Evolutionary conservation across 1,140 invertebrate species (phyloP), one percentile per base, ranked within the genome.

Genomic region (Pseudomyrmex dendroicus): DNA sequence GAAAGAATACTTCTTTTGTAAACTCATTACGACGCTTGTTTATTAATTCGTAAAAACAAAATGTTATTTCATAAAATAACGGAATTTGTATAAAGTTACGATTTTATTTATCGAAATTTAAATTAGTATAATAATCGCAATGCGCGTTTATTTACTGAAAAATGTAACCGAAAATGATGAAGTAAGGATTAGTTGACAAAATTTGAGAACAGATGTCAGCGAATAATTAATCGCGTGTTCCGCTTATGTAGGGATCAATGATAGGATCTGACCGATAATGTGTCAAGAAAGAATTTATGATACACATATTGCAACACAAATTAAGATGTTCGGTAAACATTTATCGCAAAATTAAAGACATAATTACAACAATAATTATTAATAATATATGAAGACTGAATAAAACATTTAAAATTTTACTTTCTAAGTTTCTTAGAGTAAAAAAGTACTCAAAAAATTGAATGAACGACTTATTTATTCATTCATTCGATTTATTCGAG

Each of bases 161-260:
- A 56, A 56, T 62, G 48, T 44, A 44, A 10, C 52, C n/a, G 15
- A 44, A 82, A 83, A 46, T 61, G 12, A 13, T 10, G 8, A 50
- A 59, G 20, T 2, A 54, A 8, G 25, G 74, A 70, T 68, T 78
- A 48, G 15, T 80, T 12, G 7, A 44, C 54, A 44, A 61, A 84
- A 84, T 73, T 82, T 63, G 46, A 84, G 17, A n/a, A 82, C 20
- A 44, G 8, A 50, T 2, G 68, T 82, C 77, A 59, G 77, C 83
- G n/a, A 84, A 57, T 73, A 73, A 22, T 44, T 82, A 52, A 63
- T 80, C 46, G 56, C 54, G 12, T 9, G 63, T 64, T 67, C 25
- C 22, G 17, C 46, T 68, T 22, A 22, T 17, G 13, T 35, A 13
- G 3, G 66, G 20, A 78, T 80, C 22, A 25, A 72, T 59, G 12